phyloP scores from a whole-genome alignment of 2,888 invertebrate genomes.

The Drymonia ruficornis region DNA sequence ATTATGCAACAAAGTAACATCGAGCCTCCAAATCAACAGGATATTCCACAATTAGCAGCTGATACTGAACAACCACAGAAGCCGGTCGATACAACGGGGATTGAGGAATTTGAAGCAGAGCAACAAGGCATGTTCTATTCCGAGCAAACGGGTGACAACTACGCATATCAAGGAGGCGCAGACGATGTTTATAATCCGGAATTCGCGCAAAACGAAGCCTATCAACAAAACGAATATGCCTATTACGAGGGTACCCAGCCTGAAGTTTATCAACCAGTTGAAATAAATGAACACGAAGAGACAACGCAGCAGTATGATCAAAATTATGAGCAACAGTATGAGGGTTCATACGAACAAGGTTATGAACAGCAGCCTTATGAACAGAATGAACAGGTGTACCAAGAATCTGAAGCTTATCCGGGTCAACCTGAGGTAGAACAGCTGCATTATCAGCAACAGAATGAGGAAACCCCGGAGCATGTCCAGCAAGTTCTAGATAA shows the following conservation, averaged over 20 bases:
- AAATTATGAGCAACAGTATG: constrained; percentile 65
- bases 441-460: constrained; percentile 35
- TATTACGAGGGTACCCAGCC: constrained; percentile 56
- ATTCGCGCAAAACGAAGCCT: constrained; percentile 37
- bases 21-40: constrained; percentile 13
- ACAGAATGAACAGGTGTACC: constrained; percentile 27
- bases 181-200: constrained; percentile 38
- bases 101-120: constrained; percentile 60
- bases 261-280: constrained; percentile 43
- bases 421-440: constrained; percentile 22
- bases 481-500: constrained; percentile 51
- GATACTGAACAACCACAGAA: constrained; percentile 13
- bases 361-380: constrained; percentile 37
- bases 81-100: constrained; percentile 34
- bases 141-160: constrained; percentile 46
- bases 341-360: constrained; percentile 29
- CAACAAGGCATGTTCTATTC: constrained; percentile 64
- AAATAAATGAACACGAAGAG: constrained; percentile 62
- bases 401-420: constrained; percentile 12
- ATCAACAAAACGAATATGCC: constrained; percentile 47
- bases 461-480: constrained; percentile 38
- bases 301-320: constrained; percentile 62
- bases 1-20: constrained; percentile 7
- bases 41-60: constrained; percentile 17
- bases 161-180: constrained; percentile 38